Percentiles rank a stretch among this genome's conserved stretches.
Evolutionary conservation across 2,888 invertebrate genomes (phyloP).

Genomic region (Xanthorhoe spadicearia): DNA sequence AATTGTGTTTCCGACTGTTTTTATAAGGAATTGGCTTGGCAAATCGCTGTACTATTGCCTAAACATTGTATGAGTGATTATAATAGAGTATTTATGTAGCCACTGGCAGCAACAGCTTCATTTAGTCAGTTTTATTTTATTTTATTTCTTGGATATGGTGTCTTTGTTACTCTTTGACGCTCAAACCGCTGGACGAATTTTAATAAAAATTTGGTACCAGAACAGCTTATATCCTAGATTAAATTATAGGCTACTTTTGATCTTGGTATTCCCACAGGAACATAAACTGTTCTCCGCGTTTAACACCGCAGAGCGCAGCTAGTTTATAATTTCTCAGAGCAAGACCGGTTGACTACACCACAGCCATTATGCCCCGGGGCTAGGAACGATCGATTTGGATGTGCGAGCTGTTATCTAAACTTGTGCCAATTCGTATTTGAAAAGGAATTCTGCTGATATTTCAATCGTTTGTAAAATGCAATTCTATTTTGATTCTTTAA

Average conservation of each 20-base stretch:
- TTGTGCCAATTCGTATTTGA: constrained; percentile 11
- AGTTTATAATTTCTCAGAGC: neutral
- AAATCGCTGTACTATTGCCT: constrained; percentile 37
- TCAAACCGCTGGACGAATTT: too few relatives aligned
- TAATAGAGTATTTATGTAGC: too few relatives aligned
- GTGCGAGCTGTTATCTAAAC: constrained; percentile 40
- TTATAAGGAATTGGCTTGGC: constrained; percentile 44
- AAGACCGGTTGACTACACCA: constrained; percentile 18
- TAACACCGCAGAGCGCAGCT: neutral
- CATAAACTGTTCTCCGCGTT: too few relatives aligned
- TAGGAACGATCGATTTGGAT: constrained; percentile 55
- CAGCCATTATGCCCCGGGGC: constrained; percentile 29
- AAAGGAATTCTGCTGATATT: constrained; percentile 8
- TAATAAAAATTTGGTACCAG: too few relatives aligned
- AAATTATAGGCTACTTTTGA: too few relatives aligned
- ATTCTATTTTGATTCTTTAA: neutral
- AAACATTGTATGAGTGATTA: too few relatives aligned
- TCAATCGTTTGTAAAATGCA: neutral
- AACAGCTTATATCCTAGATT: too few relatives aligned
- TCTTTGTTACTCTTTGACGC: too few relatives aligned
- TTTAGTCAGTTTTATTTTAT: too few relatives aligned
- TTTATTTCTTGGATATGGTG: too few relatives aligned
- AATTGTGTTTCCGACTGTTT: constrained; percentile 61
- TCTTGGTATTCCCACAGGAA: too few relatives aligned
- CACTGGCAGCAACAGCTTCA: too few relatives aligned